Percentiles rank a stretch among this genome's conserved stretches.
These are phyloP conservation scores for Meriones psammophilus DNA, from an alignment of 2,797 vertebrate species.

Conservation along the genomic window DNA sequence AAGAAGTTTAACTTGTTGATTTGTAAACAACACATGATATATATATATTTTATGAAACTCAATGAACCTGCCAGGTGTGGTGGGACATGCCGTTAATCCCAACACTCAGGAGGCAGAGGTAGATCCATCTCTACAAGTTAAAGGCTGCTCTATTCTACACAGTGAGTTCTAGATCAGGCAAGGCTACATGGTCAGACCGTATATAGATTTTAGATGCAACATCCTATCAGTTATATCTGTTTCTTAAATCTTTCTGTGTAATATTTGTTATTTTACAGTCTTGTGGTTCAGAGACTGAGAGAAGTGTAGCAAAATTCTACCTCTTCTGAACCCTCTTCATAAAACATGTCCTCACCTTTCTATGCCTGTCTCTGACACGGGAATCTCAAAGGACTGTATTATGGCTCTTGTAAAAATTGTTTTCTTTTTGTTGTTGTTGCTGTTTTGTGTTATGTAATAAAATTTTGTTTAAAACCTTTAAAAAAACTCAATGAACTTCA, in stretches of 20 bases:
- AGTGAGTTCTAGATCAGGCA: not conserved
- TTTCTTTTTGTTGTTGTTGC: not conserved
- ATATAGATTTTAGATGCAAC: not conserved
- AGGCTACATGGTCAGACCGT: not conserved
- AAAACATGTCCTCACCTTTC: not conserved
- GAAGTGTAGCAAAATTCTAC: not conserved
- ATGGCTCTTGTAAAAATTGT: not conserved
- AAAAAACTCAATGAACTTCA: not conserved
- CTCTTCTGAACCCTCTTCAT: too few species aligned
- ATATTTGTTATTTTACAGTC: not conserved
- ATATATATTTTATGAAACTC: not conserved
- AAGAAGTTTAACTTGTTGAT: not conserved
- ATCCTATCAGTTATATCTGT: not conserved
- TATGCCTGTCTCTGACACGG: not conserved
- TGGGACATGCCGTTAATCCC: not conserved
- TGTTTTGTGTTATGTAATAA: too few species aligned
- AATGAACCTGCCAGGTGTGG: not conserved
- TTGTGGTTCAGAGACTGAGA: not conserved
- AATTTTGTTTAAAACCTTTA: not conserved
- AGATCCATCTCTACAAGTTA: not conserved
- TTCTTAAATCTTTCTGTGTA: not conserved
- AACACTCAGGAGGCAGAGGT: not conserved
- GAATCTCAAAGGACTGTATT: not conserved
- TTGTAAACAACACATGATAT: not conserved
- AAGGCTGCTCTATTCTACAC: not conserved